Evolutionary conservation across 2,113 vertebrate genomes (phyloP).

Genomic region (Motacilla tschutschensis): DNA sequence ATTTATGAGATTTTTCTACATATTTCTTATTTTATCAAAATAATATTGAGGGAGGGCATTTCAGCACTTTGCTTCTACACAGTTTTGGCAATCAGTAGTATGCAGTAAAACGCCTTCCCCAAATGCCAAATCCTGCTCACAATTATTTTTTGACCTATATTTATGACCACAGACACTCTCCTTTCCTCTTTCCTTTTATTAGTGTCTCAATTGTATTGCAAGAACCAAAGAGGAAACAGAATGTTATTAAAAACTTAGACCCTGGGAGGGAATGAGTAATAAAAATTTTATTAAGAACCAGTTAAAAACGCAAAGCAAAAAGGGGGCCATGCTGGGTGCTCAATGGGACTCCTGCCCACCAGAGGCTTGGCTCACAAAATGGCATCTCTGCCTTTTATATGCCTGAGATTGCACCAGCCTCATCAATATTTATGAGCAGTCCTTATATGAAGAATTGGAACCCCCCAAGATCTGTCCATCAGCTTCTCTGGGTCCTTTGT

Average conservation of each 20-base stretch:
- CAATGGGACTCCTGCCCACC: background rate
- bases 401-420: background rate
- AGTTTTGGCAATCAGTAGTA: background rate
- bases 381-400: background rate
- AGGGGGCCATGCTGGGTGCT: rapidly evolving
- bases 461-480: background rate
- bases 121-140: background rate
- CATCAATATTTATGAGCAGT: background rate
- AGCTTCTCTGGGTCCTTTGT: background rate
- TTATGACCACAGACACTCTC: background rate
- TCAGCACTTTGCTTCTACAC: background rate
- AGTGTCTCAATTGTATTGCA: background rate
- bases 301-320: background rate
- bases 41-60: background rate
- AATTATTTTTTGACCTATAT: background rate
- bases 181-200: background rate
- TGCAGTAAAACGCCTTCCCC: background rate
- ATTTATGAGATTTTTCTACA: background rate
- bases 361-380: background rate
- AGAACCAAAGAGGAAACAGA: background rate
- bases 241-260: background rate
- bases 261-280: background rate
- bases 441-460: background rate
- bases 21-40: slow-evolving; percentile 1
- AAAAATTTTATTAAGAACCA: background rate